These are phyloP conservation scores for Hydrozoanthus tunicans DNA, from an alignment of 64 coral and sea anemone species.

Conservation along the genomic window DNA sequence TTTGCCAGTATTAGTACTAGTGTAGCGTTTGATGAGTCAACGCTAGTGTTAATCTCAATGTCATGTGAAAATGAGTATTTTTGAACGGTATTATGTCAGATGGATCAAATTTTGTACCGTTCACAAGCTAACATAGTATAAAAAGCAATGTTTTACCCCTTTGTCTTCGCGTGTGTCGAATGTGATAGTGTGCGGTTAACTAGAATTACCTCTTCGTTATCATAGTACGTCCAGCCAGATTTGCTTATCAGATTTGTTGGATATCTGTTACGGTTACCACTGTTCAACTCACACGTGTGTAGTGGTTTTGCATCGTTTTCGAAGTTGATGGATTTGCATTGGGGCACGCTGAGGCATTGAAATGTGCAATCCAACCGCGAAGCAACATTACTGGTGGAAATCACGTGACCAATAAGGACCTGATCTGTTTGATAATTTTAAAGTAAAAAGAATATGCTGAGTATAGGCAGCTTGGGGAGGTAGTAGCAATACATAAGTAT, in stretches of 20 bases:
- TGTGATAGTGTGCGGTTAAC: not conserved
- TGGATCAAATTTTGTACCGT: too few species aligned
- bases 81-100: too few species aligned
- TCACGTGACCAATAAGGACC: constrained; percentile 48
- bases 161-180: too few species aligned
- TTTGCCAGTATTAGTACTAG: too few species aligned
- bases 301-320: constrained; percentile 5
- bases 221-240: constrained; percentile 39
- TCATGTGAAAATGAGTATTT: too few species aligned
- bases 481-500: too few species aligned
- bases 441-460: not conserved
- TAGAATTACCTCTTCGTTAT: constrained; percentile 34
- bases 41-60: too few species aligned
- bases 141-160: too few species aligned
- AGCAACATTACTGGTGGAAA: constrained; percentile 6
- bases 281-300: constrained; percentile 38
- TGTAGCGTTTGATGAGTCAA: too few species aligned
- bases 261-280: not conserved
- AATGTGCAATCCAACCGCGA: constrained; percentile 14
- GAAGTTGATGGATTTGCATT: constrained; percentile 41
- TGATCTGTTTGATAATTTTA: not conserved
- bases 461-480: not conserved
- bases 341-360: constrained; percentile 8
- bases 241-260: not conserved
- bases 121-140: not conserved